Evolutionary conservation across 2,888 invertebrate genomes (phyloP).

Genomic region (Bombylius major): DNA sequence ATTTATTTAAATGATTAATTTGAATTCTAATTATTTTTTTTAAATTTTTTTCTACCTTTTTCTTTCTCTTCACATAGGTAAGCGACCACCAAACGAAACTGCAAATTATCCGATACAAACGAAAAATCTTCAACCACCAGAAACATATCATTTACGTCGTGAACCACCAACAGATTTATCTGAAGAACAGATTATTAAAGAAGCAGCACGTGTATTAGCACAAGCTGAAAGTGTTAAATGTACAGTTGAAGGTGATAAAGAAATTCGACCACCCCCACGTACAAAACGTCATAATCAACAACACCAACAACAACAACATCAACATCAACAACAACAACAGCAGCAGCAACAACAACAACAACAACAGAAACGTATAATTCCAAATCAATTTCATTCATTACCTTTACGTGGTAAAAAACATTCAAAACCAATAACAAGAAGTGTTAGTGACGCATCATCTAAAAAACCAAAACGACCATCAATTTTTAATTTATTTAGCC

Average conservation of each 20-base stretch:
- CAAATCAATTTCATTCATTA: constrained; percentile 45
- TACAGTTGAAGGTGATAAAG: constrained; percentile 39
- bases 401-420: constrained; percentile 48
- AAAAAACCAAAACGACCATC: constrained; percentile 45
- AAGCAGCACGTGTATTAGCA: constrained; percentile 60
- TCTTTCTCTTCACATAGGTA: constrained; percentile 18
- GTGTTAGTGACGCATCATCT: constrained; percentile 44
- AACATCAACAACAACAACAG: constrained; percentile 9
- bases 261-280: constrained; percentile 16
- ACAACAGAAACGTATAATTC: neutral
- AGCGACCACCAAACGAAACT: constrained; percentile 28
- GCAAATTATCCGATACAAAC: constrained; percentile 29
- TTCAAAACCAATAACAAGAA: constrained; percentile 40
- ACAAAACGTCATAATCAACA: constrained; percentile 18
- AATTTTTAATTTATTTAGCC: constrained; percentile 50
- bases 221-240: constrained; percentile 63
- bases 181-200: constrained; percentile 58
- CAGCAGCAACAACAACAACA: constrained; percentile 14
- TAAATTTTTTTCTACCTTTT: too few relatives aligned
- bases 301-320: too few relatives aligned
- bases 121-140: constrained; percentile 26
- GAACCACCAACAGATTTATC: constrained; percentile 57
- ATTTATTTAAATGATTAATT: too few relatives aligned
- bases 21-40: too few relatives aligned
- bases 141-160: constrained; percentile 33